These are phyloP conservation scores for Empidonax alnorum DNA, from an alignment of 2,113 vertebrate species.

Conservation along the genomic window DNA sequence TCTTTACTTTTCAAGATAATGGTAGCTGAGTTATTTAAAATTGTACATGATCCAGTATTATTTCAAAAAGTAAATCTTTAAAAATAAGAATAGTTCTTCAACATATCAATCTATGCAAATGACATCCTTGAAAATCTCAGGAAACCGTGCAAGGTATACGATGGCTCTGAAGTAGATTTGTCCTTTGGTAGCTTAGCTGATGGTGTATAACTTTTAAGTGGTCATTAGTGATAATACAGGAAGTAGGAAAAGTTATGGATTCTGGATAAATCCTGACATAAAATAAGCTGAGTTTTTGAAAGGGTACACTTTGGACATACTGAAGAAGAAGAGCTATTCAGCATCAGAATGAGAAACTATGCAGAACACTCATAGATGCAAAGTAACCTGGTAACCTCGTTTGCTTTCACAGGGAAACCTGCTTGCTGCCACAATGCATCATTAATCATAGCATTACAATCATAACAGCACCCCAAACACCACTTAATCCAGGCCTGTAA, in stretches of 20 bases:
- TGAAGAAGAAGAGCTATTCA: not conserved
- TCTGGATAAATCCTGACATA: not conserved
- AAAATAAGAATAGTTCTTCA: not conserved
- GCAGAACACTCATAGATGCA: not conserved
- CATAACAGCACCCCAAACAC: not conserved
- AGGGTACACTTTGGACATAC: not conserved
- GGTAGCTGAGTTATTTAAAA: not conserved
- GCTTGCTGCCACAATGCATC: not conserved
- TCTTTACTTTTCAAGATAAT: not conserved
- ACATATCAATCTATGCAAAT: not conserved
- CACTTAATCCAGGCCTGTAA: not conserved
- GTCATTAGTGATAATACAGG: not conserved
- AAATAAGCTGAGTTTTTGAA: not conserved
- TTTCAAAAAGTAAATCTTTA: not conserved
- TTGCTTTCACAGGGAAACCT: not conserved
- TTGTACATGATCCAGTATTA: not conserved
- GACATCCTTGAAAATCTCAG: not conserved
- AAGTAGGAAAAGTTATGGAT: not conserved
- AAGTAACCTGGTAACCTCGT: rapidly evolving
- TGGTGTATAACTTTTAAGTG: not conserved
- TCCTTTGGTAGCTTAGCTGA: not conserved
- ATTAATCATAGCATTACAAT: not conserved
- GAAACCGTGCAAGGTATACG: not conserved
- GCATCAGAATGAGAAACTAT: not conserved
- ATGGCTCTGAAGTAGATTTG: not conserved